These are phyloP conservation scores for Acanthosoma haemorrhoidale DNA, from an alignment of 2,888 invertebrate genomes.

Conservation along the genomic window DNA sequence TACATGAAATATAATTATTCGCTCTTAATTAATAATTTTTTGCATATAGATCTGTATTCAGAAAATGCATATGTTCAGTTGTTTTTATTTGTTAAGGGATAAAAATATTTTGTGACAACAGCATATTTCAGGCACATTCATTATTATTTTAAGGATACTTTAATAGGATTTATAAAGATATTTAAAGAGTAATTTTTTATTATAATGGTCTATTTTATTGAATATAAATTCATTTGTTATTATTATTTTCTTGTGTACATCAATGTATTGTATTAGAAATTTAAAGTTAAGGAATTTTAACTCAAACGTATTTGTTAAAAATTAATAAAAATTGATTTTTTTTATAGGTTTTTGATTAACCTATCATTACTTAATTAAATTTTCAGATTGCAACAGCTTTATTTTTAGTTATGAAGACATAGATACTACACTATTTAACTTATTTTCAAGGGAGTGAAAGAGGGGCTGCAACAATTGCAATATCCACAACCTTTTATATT, in stretches of 20 bases:
- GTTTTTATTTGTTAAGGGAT: not conserved
- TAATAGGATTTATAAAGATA: not conserved
- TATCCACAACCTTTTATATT: conserved; percentile 27
- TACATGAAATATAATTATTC: not conserved
- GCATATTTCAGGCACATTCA: not conserved
- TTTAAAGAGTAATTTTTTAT: not conserved
- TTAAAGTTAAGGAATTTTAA: conserved; percentile 7
- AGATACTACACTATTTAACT: not conserved
- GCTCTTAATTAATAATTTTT: not conserved
- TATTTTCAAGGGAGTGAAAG: conserved; percentile 29
- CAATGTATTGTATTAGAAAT: conserved; percentile 6
- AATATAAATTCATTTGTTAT: conserved; percentile 8
- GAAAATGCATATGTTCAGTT: not conserved
- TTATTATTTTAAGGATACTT: not conserved
- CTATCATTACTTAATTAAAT: conserved; percentile 26
- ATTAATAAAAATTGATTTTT: conserved; percentile 21
- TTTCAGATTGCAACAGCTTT: conserved; percentile 30
- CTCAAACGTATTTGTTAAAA: conserved; percentile 8
- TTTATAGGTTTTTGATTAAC: conserved; percentile 30
- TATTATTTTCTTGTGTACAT: not conserved
- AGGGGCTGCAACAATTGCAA: conserved; percentile 37
- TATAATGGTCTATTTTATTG: not conserved
- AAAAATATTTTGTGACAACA: not conserved
- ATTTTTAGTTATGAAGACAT: conserved; percentile 13
- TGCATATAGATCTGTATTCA: not conserved